Conservation (phyloP, 2,888 invertebrate genomes). For the Melolontha melolontha region DNA sequence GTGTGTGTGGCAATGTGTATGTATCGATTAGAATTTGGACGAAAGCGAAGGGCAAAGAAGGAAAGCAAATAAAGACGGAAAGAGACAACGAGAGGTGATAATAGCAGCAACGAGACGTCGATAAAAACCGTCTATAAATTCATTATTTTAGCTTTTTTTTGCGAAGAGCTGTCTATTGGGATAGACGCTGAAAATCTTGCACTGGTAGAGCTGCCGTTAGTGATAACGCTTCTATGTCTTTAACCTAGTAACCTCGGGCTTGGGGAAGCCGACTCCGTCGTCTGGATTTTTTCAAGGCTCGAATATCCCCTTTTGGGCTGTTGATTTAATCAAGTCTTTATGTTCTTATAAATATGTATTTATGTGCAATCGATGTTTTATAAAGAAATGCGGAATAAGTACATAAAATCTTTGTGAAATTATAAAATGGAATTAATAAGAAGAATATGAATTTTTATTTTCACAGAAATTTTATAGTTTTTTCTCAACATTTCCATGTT, state of each 20-base stretch:
- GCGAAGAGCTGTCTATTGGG: conserved; percentile 22
- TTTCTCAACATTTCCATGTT: too few species aligned
- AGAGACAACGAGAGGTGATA: conserved; percentile 18
- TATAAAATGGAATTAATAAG: too few species aligned
- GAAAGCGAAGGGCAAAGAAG: not conserved
- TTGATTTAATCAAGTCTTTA: too few species aligned
- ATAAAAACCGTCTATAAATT: conserved; percentile 31
- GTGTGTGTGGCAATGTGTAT: too few species aligned
- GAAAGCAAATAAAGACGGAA: conserved; percentile 1
- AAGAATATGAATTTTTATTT: too few species aligned
- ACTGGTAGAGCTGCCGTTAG: conserved; percentile 10
- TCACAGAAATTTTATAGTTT: too few species aligned
- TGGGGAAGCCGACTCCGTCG: conserved; percentile 19
- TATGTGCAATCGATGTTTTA: too few species aligned
- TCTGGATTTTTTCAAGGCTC: conserved; percentile 2
- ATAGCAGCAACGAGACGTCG: conserved; percentile 28
- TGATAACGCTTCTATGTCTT: conserved; percentile 21
- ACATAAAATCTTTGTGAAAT: too few species aligned
- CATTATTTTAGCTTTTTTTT: conserved; percentile 30
- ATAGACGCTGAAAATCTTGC: conserved; percentile 21
- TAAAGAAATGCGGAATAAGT: too few species aligned
- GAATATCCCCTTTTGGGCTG: too few species aligned
- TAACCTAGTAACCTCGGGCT: conserved; percentile 13
- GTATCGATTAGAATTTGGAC: too few species aligned
- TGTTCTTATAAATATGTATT: too few species aligned